Conservation (phyloP, 2,797 vertebrate genomes). For the Catostomus latipinnis region DNA sequence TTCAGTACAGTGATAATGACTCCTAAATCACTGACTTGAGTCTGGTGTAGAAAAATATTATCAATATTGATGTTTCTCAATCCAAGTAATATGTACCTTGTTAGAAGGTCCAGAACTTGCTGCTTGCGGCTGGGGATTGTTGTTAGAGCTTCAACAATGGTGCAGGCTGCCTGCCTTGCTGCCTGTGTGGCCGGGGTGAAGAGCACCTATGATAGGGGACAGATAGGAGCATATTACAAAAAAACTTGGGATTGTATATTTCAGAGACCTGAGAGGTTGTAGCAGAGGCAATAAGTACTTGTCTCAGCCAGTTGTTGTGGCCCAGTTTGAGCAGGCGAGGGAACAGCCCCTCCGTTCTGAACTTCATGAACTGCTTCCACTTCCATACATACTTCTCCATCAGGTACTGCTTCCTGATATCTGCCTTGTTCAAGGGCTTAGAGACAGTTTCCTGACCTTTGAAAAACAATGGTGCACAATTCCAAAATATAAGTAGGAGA, state of each 20-base stretch:
- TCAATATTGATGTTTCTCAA: not conserved
- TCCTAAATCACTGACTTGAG: not conserved
- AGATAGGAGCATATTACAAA: no score
- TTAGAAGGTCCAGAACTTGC: conserved; percentile 96
- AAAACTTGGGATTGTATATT: not conserved
- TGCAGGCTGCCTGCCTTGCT: conserved; percentile 95
- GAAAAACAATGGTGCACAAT: not conserved
- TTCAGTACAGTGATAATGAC: not conserved
- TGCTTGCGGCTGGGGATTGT: conserved; percentile 97
- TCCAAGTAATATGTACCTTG: conserved; percentile 80
- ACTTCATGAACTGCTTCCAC: conserved; percentile 96
- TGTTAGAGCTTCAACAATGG: conserved; percentile 95
- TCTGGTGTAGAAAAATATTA: not conserved
- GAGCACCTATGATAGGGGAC: conserved; percentile 81
- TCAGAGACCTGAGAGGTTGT: not conserved
- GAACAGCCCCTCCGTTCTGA: conserved; percentile 86
- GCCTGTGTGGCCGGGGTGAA: conserved; percentile 98
- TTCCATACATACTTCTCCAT: conserved; percentile 97
- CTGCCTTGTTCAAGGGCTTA: conserved; percentile 87
- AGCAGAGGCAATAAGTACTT: conserved; percentile 74
- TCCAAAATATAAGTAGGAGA: not conserved
- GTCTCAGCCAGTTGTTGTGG: conserved; percentile 98
- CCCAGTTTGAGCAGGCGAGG: conserved; percentile 91
- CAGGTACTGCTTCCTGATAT: conserved; percentile 90
- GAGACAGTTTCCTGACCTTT: conserved; percentile 83